Evolutionary conservation across 2,888 invertebrate genomes (phyloP).

Genomic region (Saturnia pavonia): DNA sequence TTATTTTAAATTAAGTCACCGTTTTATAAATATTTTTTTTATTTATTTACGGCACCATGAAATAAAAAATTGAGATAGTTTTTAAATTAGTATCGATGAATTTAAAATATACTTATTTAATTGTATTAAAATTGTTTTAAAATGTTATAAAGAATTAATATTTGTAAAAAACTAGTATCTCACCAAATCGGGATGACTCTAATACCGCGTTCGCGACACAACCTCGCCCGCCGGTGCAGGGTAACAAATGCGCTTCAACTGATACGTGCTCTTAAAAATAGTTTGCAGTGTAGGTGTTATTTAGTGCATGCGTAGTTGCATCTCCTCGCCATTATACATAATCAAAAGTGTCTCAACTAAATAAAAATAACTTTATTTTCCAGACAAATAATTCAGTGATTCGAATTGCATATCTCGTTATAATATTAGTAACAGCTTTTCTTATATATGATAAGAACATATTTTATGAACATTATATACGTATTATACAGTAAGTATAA

Average conservation of each 20-base stretch:
- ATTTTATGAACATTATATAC: not conserved
- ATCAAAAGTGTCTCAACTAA: not conserved
- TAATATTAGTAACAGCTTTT: not conserved
- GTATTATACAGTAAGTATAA: not conserved
- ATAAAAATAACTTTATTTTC: not conserved
- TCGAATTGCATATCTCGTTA: not conserved
- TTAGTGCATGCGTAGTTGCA: conserved; percentile 12
- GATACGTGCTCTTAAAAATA: conserved; percentile 7
- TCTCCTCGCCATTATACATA: not conserved
- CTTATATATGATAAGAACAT: not conserved
- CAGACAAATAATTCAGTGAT: not conserved
- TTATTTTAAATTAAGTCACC: too few species aligned
- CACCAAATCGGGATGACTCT: not conserved
- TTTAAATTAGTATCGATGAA: not conserved
- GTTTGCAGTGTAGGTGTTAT: not conserved
- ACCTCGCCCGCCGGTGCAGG: not conserved
- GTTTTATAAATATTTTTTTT: too few species aligned
- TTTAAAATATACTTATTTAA: not conserved
- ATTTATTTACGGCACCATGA: too few species aligned
- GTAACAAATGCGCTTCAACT: conserved; percentile 9
- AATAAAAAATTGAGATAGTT: not conserved
- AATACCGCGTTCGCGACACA: conserved; percentile 1
- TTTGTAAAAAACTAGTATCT: not conserved
- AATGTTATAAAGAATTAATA: not conserved
- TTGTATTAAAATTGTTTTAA: not conserved